Conservation (phyloP, 1,140 invertebrate species). For the Gryon sp. region DNA sequence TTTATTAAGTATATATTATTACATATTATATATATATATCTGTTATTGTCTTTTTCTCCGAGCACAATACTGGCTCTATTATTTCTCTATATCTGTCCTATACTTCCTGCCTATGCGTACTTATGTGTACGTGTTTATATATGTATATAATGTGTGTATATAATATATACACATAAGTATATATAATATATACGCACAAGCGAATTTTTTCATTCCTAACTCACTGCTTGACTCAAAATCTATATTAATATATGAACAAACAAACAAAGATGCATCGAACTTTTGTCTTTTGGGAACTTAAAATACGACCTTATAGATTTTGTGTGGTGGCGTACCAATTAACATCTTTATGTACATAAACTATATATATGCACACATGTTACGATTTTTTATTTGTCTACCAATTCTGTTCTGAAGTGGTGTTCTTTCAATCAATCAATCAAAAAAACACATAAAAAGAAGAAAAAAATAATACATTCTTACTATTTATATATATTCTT, state of each 20-base stretch:
- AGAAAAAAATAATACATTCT: too few species aligned
- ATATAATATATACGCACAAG: slow-evolving; percentile 34
- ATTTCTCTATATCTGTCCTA: slow-evolving; percentile 74
- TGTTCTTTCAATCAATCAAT: slow-evolving; percentile 64
- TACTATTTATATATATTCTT: slow-evolving; percentile 48
- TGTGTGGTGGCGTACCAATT: slow-evolving; percentile 28
- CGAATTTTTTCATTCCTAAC: slow-evolving; percentile 24
- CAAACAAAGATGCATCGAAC: slow-evolving; percentile 15
- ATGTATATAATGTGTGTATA: slow-evolving; percentile 60
- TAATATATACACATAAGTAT: slow-evolving; percentile 10
- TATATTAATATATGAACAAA: slow-evolving; percentile 41
- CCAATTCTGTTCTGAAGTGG: slow-evolving; percentile 64
- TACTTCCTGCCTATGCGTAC: slow-evolving; percentile 71
- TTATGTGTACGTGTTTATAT: slow-evolving; percentile 66
- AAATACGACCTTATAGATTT: slow-evolving; percentile 35
- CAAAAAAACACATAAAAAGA: too few species aligned
- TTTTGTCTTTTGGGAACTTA: slow-evolving; percentile 1
- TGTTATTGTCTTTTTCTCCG: slow-evolving; percentile 69
- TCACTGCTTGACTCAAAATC: slow-evolving; percentile 53
- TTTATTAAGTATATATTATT: slow-evolving; percentile 74
- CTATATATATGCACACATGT: slow-evolving; percentile 63
- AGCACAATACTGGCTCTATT: slow-evolving; percentile 74
- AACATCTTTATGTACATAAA: slow-evolving; percentile 46
- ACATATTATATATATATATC: slow-evolving; percentile 69
- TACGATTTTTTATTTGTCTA: slow-evolving; percentile 64